Evolutionary conservation across 2,888 invertebrate species (phyloP).

Genomic region (Lymantria monacha): DNA sequence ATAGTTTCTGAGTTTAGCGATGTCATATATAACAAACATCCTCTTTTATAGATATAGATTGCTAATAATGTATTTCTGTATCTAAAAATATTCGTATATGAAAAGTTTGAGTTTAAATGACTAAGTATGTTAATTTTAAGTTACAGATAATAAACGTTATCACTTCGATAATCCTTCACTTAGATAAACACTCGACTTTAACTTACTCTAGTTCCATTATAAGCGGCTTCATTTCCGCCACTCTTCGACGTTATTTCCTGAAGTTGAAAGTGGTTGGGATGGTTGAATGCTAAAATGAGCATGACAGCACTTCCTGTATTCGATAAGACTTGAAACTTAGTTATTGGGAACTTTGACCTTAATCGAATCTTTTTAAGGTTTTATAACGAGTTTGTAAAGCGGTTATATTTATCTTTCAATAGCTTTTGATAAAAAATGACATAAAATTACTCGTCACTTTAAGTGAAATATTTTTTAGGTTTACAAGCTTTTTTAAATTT

Average conservation of each 20-base stretch:
- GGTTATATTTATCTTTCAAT: not conserved
- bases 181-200: not conserved
- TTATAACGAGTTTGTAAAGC: not conserved
- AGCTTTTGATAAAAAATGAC: too few species aligned
- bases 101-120: too few species aligned
- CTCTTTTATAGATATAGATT: too few species aligned
- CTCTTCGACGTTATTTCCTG: conserved; percentile 29
- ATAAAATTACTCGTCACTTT: too few species aligned
- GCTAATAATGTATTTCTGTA: too few species aligned
- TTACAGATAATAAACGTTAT: not conserved
- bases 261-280: conserved; percentile 19
- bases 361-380: conserved; percentile 1
- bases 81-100: too few species aligned
- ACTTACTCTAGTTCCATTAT: conserved; percentile 6
- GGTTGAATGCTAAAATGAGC: conserved; percentile 20
- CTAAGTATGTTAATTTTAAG: too few species aligned
- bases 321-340: conserved; percentile 12
- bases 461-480: too few species aligned
- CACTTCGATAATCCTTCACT: not conserved
- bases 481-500: too few species aligned
- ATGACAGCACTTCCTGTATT: conserved; percentile 17
- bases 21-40: too few species aligned
- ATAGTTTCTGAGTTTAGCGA: too few species aligned
- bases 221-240: conserved; percentile 26
- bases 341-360: conserved; percentile 8